These are phyloP conservation scores for Phortica magna DNA, from an alignment of 2,888 invertebrate genomes.

Conservation along the genomic window DNA sequence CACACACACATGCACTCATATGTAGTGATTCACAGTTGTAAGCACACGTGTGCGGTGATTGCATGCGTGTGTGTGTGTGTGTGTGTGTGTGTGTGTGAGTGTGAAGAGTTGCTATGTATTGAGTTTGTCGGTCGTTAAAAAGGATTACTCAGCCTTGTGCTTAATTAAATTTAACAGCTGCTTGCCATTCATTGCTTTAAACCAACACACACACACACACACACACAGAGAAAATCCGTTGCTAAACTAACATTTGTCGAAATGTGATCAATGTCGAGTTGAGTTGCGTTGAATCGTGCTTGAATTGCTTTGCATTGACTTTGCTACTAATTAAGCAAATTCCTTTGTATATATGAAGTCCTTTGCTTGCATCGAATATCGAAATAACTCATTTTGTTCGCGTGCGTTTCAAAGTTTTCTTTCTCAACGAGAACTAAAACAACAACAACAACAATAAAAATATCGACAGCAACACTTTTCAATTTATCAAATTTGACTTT, in stretches of 20 bases:
- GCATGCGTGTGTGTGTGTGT: too few species aligned
- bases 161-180: constrained; percentile 72
- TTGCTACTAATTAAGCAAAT: constrained; percentile 6
- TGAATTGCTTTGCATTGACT: neutral
- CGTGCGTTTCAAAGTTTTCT: neutral
- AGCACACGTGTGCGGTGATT: constrained; percentile 57
- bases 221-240: neutral
- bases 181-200: constrained; percentile 31
- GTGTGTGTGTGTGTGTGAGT: constrained; percentile 52
- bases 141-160: constrained; percentile 40
- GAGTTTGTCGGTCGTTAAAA: constrained; percentile 10
- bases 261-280: neutral
- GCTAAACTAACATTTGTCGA: constrained; percentile 3
- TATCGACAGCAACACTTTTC: neutral
- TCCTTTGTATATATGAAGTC: neutral
- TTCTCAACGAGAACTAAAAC: neutral
- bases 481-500: constrained; percentile 15
- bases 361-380: neutral
- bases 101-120: constrained; percentile 42
- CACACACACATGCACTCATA: constrained; percentile 1
- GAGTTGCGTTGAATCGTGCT: neutral
- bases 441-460: neutral
- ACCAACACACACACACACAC: neutral
- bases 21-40: constrained; percentile 9
- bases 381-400: constrained; percentile 10